Evolutionary conservation across 1,140 invertebrate species (phyloP).

Genomic region (Vanessa atalanta): DNA sequence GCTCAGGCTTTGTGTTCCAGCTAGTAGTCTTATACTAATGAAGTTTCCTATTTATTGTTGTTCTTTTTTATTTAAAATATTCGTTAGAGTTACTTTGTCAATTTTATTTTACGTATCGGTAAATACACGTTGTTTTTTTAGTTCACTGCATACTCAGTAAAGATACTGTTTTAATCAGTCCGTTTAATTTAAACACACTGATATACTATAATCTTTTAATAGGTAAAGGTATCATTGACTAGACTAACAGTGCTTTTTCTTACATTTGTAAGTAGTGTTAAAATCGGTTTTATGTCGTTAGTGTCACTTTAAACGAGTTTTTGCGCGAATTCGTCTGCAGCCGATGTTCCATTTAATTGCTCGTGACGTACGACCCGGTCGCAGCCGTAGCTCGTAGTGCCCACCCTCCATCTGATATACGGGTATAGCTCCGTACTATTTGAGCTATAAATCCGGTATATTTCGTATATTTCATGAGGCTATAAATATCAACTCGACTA

Average conservation of each 20-base stretch:
- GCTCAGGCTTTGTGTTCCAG: constrained; percentile 29
- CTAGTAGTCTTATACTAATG: constrained; percentile 30
- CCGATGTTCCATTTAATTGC: constrained; percentile 24
- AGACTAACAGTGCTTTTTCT: background rate
- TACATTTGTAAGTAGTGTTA: background rate
- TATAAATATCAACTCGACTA: background rate
- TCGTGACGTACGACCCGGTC: constrained; percentile 16
- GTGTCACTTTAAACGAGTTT: constrained; percentile 18
- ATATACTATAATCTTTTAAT: no score
- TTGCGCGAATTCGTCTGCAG: constrained; percentile 5
- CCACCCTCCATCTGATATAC: background rate
- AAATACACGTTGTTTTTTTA: background rate
- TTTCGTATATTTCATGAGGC: background rate
- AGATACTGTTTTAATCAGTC: no score
- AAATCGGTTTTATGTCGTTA: constrained; percentile 6
- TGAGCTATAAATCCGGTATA: background rate
- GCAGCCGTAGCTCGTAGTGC: background rate
- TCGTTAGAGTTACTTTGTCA: background rate
- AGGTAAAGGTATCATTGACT: no score
- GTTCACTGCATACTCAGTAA: background rate
- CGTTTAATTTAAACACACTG: no score
- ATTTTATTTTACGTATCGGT: constrained; percentile 6
- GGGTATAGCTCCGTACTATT: background rate
- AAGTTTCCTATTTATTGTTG: constrained; percentile 36
- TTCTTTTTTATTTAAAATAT: constrained; percentile 15